A percentile compares a stretch with the other conserved stretches of the same genome.
Conservation (phyloP, 2,113 vertebrate genomes). For the Poicephalus meyeri region DNA sequence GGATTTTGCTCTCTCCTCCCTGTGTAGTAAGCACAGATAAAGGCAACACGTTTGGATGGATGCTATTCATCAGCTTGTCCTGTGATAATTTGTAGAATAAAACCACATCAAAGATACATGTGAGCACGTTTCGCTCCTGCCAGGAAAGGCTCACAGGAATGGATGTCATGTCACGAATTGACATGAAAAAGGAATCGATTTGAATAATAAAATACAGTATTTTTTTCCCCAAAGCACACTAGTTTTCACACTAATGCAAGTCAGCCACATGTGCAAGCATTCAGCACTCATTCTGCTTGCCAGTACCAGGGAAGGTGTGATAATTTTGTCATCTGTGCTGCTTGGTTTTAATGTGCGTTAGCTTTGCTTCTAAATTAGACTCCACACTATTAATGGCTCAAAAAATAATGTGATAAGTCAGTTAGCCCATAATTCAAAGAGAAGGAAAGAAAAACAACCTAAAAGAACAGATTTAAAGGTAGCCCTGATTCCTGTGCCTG, state of each 20-base stretch:
- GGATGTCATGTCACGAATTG: background rate
- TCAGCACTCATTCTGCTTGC: conserved; percentile 57
- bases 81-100: conserved; percentile 13
- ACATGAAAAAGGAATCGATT: background rate
- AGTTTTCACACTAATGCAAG: conserved; percentile 53
- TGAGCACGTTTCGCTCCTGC: background rate
- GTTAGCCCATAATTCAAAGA: background rate
- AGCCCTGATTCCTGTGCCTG: background rate
- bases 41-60: background rate
- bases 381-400: conserved; percentile 27
- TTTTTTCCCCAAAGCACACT: background rate
- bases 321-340: conserved; percentile 74
- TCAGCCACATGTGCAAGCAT: conserved; percentile 69
- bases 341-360: conserved; percentile 58
- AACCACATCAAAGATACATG: background rate
- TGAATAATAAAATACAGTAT: conserved; percentile 48
- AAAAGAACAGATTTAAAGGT: background rate
- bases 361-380: conserved; percentile 45
- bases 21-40: background rate
- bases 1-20: background rate
- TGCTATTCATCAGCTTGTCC: background rate
- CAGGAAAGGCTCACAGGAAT: background rate
- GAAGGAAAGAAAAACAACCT: background rate
- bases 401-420: background rate
- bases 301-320: conserved; percentile 73